Conservation (phyloP, 2,113 vertebrate genomes). For the Aplodontia rufa region DNA sequence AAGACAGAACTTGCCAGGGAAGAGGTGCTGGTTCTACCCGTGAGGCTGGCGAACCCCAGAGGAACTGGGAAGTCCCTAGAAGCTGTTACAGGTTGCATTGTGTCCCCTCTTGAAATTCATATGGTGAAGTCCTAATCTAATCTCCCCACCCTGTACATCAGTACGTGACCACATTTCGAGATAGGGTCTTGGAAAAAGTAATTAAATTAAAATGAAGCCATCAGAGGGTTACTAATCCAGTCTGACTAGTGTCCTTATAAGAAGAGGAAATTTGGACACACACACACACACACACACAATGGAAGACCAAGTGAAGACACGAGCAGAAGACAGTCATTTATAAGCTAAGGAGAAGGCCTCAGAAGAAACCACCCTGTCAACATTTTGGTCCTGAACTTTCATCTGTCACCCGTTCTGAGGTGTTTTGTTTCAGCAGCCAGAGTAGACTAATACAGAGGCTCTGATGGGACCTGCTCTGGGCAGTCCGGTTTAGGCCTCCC, state of each 20-base stretch:
- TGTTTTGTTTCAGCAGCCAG: too few relatives aligned
- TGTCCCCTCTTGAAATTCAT: background rate
- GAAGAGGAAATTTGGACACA: background rate
- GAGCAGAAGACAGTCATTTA: background rate
- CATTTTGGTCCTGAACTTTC: background rate
- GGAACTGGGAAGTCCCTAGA: background rate
- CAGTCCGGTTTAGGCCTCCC: background rate
- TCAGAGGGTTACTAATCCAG: background rate
- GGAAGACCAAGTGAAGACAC: background rate
- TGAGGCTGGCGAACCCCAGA: background rate
- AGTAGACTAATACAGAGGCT: background rate
- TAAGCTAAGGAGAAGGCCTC: background rate
- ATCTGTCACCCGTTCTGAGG: background rate
- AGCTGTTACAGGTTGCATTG: background rate
- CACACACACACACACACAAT: background rate
- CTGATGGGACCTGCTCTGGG: background rate
- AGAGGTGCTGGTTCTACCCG: background rate
- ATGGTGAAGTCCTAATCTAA: background rate
- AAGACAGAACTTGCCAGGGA: background rate
- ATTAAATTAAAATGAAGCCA: slow-evolving; percentile 39
- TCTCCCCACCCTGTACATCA: background rate
- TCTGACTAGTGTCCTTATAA: background rate
- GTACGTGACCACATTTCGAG: background rate
- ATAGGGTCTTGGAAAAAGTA: background rate
- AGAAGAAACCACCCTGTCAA: background rate